Percentiles rank a stretch among this genome's conserved stretches.
These are phyloP conservation scores for Mobula hypostoma DNA, from an alignment of 2,113 vertebrate species.

Conservation along the genomic window DNA sequence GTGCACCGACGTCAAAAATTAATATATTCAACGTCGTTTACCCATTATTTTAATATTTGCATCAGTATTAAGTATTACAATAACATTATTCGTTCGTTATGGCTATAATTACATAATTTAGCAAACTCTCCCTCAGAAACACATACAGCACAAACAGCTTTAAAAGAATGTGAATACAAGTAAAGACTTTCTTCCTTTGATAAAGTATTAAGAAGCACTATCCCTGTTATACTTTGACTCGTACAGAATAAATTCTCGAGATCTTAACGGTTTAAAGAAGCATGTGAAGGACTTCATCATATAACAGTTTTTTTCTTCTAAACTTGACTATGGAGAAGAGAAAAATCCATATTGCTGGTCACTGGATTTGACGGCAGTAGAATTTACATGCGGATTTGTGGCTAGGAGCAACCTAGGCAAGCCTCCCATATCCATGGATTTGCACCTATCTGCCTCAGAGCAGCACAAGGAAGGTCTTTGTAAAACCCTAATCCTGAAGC, in stretches of 20 bases:
- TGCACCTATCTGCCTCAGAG: constrained; percentile 52
- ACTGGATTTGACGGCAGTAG: constrained; percentile 59
- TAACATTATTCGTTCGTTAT: not conserved
- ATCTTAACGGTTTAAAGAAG: not conserved
- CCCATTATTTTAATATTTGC: not conserved
- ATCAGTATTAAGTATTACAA: not conserved
- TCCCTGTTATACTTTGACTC: not conserved
- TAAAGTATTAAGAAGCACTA: constrained; percentile 2
- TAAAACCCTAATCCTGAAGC: constrained; percentile 84
- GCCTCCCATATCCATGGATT: constrained; percentile 52
- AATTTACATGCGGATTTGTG: constrained; percentile 59
- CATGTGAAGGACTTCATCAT: constrained; percentile 17
- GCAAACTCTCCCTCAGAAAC: not conserved
- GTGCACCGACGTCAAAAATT: not conserved
- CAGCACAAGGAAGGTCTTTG: constrained; percentile 91
- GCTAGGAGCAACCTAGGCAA: constrained; percentile 43
- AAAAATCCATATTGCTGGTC: constrained; percentile 39
- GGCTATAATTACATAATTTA: not conserved
- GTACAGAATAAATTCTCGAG: constrained; percentile 8
- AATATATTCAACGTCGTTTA: not conserved
- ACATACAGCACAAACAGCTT: not conserved
- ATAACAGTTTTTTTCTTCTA: not conserved
- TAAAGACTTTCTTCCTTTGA: constrained; percentile 3
- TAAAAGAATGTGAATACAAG: not conserved
- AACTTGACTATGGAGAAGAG: constrained; percentile 26